phyloP scores from a whole-genome alignment of 2,797 vertebrate species.

The Gallinago stenura region DNA sequence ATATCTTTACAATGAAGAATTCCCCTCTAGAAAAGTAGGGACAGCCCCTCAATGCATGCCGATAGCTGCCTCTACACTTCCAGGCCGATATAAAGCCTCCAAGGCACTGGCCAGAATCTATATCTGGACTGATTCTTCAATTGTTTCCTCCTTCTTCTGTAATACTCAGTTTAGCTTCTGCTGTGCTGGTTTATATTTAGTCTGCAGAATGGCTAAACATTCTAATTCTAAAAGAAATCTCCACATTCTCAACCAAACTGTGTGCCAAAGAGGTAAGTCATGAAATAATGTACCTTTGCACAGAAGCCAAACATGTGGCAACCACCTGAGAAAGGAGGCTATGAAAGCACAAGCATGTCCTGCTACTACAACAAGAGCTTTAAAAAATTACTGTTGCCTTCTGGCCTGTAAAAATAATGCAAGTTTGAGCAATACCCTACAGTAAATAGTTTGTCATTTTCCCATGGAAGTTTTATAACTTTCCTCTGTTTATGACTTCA shows the following conservation, averaged over 20 bases:
- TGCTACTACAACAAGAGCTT: slow-evolving; percentile 71
- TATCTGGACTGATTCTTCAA: not conserved
- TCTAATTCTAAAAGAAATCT: slow-evolving; percentile 49
- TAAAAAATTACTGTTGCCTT: slow-evolving; percentile 75
- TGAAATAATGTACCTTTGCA: slow-evolving; percentile 62
- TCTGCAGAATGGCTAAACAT: not conserved
- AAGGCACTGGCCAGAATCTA: not conserved
- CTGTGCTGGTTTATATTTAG: slow-evolving; percentile 44
- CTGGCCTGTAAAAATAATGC: slow-evolving; percentile 73
- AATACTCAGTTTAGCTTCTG: not conserved
- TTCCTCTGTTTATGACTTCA: slow-evolving; percentile 68
- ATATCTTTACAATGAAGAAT: not conserved
- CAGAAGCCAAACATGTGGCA: slow-evolving; percentile 79
- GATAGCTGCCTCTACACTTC: not conserved
- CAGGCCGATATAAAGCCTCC: not conserved
- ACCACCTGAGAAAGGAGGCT: slow-evolving; percentile 74
- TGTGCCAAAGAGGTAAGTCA: slow-evolving; percentile 61
- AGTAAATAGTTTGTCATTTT: slow-evolving; percentile 74
- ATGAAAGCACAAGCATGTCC: slow-evolving; percentile 61
- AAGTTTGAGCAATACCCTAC: slow-evolving; percentile 40
- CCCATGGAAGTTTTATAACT: slow-evolving; percentile 67
- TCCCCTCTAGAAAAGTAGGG: not conserved
- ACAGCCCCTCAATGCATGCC: not conserved
- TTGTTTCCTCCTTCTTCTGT: not conserved
- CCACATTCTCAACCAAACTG: slow-evolving; percentile 22